Percentiles rank a stretch among this genome's conserved stretches.
Evolutionary conservation across 2,888 invertebrate genomes (phyloP).

Genomic region (Phrixothrix hirtus): DNA sequence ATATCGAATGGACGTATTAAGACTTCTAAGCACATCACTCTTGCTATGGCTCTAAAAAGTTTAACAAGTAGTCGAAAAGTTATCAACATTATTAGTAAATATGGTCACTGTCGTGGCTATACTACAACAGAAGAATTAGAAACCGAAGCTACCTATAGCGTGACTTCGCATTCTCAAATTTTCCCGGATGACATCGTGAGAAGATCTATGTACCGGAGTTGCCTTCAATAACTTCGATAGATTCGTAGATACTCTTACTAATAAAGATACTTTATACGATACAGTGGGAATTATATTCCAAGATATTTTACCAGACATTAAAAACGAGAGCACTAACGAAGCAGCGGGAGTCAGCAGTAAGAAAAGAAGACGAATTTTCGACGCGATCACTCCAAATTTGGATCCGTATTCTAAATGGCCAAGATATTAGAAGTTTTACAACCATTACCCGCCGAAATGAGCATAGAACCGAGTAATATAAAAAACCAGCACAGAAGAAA

Average conservation of each 20-base stretch:
- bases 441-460: neutral
- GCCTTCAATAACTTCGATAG: too few species aligned
- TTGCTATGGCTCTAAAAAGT: conserved; percentile 44
- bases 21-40: conserved; percentile 38
- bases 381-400: conserved; percentile 5
- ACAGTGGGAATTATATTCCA: too few species aligned
- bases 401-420: conserved; percentile 6
- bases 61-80: conserved; percentile 40
- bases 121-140: conserved; percentile 43
- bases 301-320: too few species aligned
- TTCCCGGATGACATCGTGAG: too few species aligned
- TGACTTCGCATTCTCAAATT: too few species aligned
- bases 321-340: too few species aligned
- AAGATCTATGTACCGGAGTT: too few species aligned
- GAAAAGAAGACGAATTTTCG: conserved; percentile 30
- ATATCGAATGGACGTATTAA: conserved; percentile 36
- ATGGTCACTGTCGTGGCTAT: conserved; percentile 44
- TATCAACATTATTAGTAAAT: conserved; percentile 42
- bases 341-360: neutral
- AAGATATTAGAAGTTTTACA: neutral
- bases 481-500: neutral
- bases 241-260: too few species aligned
- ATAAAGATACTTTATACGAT: too few species aligned
- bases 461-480: neutral
- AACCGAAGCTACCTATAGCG: too few species aligned